Evolutionary conservation across 2,113 vertebrate genomes (phyloP), one percentile per base, ranked within the genome.

Genomic region (Nannobrachium achirus): DNA sequence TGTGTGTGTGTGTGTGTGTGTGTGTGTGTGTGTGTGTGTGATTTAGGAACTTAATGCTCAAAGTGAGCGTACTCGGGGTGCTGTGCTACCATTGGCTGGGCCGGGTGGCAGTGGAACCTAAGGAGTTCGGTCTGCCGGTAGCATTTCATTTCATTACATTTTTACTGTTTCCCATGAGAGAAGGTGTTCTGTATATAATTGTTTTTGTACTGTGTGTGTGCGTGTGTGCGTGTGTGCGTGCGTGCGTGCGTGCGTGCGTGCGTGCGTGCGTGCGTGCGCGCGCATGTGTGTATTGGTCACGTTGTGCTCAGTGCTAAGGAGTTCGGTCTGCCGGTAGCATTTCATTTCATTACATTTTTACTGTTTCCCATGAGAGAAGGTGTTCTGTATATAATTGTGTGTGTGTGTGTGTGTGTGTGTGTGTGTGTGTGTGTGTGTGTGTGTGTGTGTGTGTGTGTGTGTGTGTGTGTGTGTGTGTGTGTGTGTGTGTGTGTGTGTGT

Each of bases 51-150:
- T 76, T 98, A 65, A 46, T 97, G 38, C 76, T 97, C 71, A 99
- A 99, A 89, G 89, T 75, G 9, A 81, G 84, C 1, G 49, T 95
- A 50, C 89, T 99, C 0, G 91, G 86, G 1, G 67, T 96, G 18
- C 92, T 99, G 13, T 97, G 95, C 76, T 95, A 92, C 82, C 94
- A 95, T 64, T 99, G 98, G 98, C 87, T 99, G 74, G 89, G 87
- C 57, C 82, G 76, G 0, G 83, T 89, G 56, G 81, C 90, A 7
- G 7, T 11, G 2, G 46, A 81, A 0, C 59, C 57, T 1, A 0
- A 20, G 0, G 42, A 0, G 0, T 44, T 73, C 7, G 16, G 33
- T 0, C 38, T 81, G 3, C 13, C 16, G 89, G 92, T 92, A 71
- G 84, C 53, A 20, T 18, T 46, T 40, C 0, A 2, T 14, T 56